phyloP scores from a whole-genome alignment of 2,797 vertebrate species.

The Psittacula echo region DNA sequence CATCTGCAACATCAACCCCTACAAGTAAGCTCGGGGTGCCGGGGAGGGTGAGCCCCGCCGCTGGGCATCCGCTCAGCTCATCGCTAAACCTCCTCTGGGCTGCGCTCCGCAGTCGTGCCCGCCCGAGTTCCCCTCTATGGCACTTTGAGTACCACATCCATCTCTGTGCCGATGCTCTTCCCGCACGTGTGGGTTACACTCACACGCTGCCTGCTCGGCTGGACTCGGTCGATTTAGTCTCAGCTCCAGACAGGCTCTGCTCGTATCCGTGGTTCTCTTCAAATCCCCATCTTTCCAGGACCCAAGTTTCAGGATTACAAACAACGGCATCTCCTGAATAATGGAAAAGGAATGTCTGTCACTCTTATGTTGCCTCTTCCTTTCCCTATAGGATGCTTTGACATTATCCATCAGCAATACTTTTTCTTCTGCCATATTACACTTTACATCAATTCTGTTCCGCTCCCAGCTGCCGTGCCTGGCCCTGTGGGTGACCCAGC shows the following conservation, averaged over 20 bases:
- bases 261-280: neutral
- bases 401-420: neutral
- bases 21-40: conserved; percentile 72
- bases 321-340: fast-evolving
- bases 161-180: neutral
- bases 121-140: fast-evolving
- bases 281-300: neutral
- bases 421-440: neutral
- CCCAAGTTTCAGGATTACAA: neutral
- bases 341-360: neutral
- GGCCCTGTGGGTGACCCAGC: neutral
- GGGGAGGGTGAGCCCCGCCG: neutral
- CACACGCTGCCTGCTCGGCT: neutral
- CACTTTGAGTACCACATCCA: fast-evolving
- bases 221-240: fast-evolving
- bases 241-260: neutral
- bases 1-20: conserved; percentile 86
- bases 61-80: neutral
- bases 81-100: fast-evolving
- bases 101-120: neutral
- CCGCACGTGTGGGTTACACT: fast-evolving
- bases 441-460: neutral
- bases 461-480: neutral
- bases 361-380: neutral
- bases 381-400: neutral